These are phyloP conservation scores for Ibidorhyncha struthersii DNA, from an alignment of 2,113 vertebrate genomes.

Conservation along the genomic window DNA sequence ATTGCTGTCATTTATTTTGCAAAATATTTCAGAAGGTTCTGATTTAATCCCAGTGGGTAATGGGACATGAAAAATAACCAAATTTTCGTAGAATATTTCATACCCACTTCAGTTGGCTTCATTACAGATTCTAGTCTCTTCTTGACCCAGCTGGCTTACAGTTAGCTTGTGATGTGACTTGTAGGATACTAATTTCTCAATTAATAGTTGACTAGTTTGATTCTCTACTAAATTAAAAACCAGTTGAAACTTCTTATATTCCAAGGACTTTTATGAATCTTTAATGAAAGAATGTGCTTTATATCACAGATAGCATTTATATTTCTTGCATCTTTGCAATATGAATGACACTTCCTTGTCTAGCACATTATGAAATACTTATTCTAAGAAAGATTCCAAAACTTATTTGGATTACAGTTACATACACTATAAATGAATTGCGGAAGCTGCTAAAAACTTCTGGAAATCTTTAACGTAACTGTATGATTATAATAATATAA, in stretches of 20 bases:
- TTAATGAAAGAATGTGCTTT: background rate
- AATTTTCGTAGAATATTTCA: background rate
- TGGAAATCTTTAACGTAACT: background rate
- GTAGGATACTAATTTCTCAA: background rate
- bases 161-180: background rate
- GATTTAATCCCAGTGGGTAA: background rate
- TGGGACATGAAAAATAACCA: background rate
- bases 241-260: background rate
- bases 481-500: background rate
- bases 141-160: background rate
- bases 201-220: background rate
- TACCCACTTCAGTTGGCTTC: background rate
- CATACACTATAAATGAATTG: background rate
- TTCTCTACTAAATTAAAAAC: background rate
- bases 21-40: background rate
- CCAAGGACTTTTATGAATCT: background rate
- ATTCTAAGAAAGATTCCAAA: background rate
- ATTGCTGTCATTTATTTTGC: background rate
- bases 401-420: background rate
- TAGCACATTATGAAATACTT: background rate
- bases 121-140: background rate
- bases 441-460: background rate
- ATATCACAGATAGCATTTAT: background rate
- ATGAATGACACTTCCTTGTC: background rate
- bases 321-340: background rate